These are phyloP conservation scores for Orthosia incerta DNA, from an alignment of 2,888 invertebrate species.

Conservation along the genomic window DNA sequence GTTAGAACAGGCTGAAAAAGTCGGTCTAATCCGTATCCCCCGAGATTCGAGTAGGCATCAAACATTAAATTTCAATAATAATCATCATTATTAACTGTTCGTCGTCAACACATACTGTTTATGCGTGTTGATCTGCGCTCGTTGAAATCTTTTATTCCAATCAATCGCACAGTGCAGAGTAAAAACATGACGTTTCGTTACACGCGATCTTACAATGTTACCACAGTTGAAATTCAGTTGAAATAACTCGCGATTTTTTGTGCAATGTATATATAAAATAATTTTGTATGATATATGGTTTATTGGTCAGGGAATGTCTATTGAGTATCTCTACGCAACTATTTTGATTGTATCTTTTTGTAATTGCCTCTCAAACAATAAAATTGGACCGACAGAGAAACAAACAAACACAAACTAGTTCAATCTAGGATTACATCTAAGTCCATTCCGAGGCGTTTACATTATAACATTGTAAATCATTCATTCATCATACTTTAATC, in stretches of 20 bases:
- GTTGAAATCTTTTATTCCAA: constrained; percentile 68
- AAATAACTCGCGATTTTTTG: constrained; percentile 29
- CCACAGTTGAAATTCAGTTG: constrained; percentile 23
- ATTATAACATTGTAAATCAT: constrained; percentile 74
- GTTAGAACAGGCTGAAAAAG: too few species aligned
- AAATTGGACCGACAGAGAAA: constrained; percentile 20
- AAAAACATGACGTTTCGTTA: constrained; percentile 27
- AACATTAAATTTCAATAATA: background rate
- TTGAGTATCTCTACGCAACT: background rate
- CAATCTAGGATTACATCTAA: constrained; percentile 48
- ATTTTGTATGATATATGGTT: background rate
- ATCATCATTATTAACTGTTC: background rate
- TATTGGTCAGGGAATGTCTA: background rate
- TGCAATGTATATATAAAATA: constrained; percentile 11
- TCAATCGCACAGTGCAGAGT: constrained; percentile 10
- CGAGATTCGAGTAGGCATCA: background rate
- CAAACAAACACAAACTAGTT: constrained; percentile 36
- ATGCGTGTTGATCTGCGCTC: constrained; percentile 29
- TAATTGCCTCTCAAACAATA: constrained; percentile 10
- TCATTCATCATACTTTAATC: constrained; percentile 81
- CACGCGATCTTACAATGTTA: constrained; percentile 22
- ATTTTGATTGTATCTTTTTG: background rate
- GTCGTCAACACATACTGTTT: background rate
- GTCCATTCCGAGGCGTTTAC: constrained; percentile 56
- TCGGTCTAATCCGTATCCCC: too few species aligned